Conservation (phyloP, 2,888 invertebrate genomes). For the Melinaea menophilus region DNA sequence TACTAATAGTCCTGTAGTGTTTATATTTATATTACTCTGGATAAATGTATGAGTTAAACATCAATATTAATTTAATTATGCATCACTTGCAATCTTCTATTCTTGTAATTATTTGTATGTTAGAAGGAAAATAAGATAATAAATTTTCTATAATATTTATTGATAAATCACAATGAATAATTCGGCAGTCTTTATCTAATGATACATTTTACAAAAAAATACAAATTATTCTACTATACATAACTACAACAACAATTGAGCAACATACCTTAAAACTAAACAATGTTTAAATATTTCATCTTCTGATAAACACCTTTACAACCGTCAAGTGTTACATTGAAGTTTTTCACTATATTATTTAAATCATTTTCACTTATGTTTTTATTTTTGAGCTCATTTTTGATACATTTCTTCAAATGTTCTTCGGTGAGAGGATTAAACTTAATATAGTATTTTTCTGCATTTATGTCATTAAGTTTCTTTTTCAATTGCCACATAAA, state of each 20-base stretch:
- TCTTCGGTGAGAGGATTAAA: slow-evolving; percentile 52
- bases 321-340: slow-evolving; percentile 63
- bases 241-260: slow-evolving; percentile 17
- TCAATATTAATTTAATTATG: neutral
- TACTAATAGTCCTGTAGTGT: neutral
- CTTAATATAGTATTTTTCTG: slow-evolving; percentile 48
- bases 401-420: slow-evolving; percentile 57
- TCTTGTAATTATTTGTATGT: too few species aligned
- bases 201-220: neutral
- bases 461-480: slow-evolving; percentile 44
- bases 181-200: neutral
- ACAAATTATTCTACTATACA: slow-evolving; percentile 12
- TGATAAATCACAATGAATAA: neutral
- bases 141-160: neutral
- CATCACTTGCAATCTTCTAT: neutral
- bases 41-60: neutral
- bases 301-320: slow-evolving; percentile 71
- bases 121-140: neutral
- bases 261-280: slow-evolving; percentile 31
- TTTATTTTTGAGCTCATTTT: slow-evolving; percentile 46
- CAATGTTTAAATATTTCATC: slow-evolving; percentile 54
- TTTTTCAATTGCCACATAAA: slow-evolving; percentile 43
- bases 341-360: slow-evolving; percentile 51
- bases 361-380: slow-evolving; percentile 39
- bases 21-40: too few species aligned